Conservation (phyloP, 35 echinoderm and acorn worm genomes). For the Chiridota heheva region DNA sequence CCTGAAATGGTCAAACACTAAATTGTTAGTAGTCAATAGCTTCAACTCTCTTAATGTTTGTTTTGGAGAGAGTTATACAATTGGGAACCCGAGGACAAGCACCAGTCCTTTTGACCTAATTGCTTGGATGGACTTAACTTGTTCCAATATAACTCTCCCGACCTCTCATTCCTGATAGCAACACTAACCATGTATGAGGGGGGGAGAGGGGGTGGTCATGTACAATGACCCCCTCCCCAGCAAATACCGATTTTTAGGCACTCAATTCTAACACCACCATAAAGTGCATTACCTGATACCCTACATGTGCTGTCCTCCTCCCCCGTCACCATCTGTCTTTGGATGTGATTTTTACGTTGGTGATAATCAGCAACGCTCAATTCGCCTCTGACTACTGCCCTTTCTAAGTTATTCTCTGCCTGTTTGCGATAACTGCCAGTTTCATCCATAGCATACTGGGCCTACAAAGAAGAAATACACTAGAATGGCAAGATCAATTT, state of each 20-base stretch:
- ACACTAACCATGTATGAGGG: not conserved
- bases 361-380: slow-evolving; percentile 72
- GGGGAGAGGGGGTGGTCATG: too few relatives aligned
- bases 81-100: too few relatives aligned
- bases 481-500: too few relatives aligned
- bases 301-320: slow-evolving; percentile 67
- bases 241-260: not conserved
- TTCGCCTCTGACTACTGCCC: slow-evolving; percentile 57
- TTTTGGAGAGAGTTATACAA: too few relatives aligned
- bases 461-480: too few relatives aligned
- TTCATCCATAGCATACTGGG: slow-evolving; percentile 83
- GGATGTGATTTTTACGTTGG: slow-evolving; percentile 41
- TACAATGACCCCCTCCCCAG: not conserved
- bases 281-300: slow-evolving; percentile 54
- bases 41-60: too few relatives aligned
- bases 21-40: too few relatives aligned
- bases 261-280: not conserved
- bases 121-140: not conserved
- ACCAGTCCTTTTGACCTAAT: not conserved
- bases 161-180: not conserved
- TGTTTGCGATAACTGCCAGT: slow-evolving; percentile 64
- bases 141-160: not conserved
- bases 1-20: too few relatives aligned
- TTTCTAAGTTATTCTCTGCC: slow-evolving; percentile 56
- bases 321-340: slow-evolving; percentile 42